Evolutionary conservation across 2,113 vertebrate species (phyloP), one percentile per base, ranked within the genome.

Genomic region (Rhinoderma darwinii): DNA sequence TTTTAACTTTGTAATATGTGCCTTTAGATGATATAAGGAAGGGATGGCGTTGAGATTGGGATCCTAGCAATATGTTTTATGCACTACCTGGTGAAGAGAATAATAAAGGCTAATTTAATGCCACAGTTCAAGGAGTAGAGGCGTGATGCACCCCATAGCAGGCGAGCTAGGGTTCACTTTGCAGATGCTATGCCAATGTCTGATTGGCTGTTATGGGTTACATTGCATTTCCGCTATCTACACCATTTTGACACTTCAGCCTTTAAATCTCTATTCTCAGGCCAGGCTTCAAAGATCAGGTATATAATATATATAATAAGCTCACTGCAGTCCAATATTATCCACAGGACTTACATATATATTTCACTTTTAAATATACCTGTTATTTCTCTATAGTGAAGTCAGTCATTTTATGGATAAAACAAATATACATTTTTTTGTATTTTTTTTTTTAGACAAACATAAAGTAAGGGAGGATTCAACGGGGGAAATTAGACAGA

Each of bases 31-130:
- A 15, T 61, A 82, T 41, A 30, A 44, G 59, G 15, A n/a, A 63
- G 37, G 74, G 68, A 12, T n/a, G 56, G 56, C 2, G 39, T 32
- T n/a, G 56, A 18, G 39, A 35, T 20, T 70, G 37, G 37, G 11
- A 30, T 82, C 61, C 35, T 39, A 81, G 35, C 22, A 81, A 81
- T 41, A 81, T 43, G 50, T 61, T 63, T 80, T 80, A 80, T 80
- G 51, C 50, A 79, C 77, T 80, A 51, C 77, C 30, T 56, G 77
- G 77, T 25, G 10, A 56, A 25, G 51, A 59, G 51, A 32, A 80
- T 59, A 27, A 25, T 44, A 7, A 39, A 37, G 68, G 68, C 35
- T 72, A 72, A 37, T 32, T 14, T 66, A 32, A n/a, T 61, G 1
- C 5, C 56, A 61, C 27, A 47, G 56, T n/a, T 22, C 9, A 61